These are phyloP conservation scores for Empis livida DNA, from an alignment of 2,888 invertebrate genomes.

Conservation along the genomic window DNA sequence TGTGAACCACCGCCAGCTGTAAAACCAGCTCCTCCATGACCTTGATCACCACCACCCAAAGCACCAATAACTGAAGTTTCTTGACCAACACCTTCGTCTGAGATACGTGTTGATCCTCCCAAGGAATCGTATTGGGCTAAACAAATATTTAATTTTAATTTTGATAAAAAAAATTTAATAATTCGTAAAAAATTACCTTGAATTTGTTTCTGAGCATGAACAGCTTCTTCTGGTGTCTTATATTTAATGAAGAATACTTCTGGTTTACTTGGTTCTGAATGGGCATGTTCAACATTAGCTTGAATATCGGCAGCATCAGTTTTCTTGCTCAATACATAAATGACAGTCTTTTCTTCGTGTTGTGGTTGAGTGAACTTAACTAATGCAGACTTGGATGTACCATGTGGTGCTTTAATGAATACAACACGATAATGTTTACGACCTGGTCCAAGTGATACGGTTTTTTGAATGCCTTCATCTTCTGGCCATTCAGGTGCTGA, in stretches of 20 bases:
- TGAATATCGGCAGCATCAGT: constrained; percentile 27
- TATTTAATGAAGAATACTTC: constrained; percentile 37
- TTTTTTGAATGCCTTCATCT: constrained; percentile 26
- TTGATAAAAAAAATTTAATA: no score
- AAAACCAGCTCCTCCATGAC: neutral
- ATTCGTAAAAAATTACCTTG: constrained; percentile 18
- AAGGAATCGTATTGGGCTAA: constrained; percentile 31
- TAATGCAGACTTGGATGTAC: constrained; percentile 23
- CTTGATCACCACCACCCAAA: constrained; percentile 13
- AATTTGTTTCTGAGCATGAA: constrained; percentile 32
- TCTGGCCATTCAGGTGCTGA: constrained; percentile 33
- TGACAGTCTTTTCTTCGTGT: constrained; percentile 35
- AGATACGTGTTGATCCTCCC: constrained; percentile 30
- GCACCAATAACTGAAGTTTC: constrained; percentile 33
- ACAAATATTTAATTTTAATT: no score
- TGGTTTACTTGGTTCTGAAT: constrained; percentile 30
- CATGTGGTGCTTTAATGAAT: constrained; percentile 33
- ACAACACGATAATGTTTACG: constrained; percentile 35
- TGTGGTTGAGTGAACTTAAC: constrained; percentile 29
- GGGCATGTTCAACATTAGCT: constrained; percentile 28
- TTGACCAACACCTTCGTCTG: constrained; percentile 32
- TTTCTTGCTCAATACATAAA: constrained; percentile 35
- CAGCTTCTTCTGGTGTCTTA: constrained; percentile 33
- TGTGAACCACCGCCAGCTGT: neutral
- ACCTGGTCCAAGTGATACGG: constrained; percentile 30